phyloP scores from a whole-genome alignment of 2,888 invertebrate species.

The Globia sparganii region DNA sequence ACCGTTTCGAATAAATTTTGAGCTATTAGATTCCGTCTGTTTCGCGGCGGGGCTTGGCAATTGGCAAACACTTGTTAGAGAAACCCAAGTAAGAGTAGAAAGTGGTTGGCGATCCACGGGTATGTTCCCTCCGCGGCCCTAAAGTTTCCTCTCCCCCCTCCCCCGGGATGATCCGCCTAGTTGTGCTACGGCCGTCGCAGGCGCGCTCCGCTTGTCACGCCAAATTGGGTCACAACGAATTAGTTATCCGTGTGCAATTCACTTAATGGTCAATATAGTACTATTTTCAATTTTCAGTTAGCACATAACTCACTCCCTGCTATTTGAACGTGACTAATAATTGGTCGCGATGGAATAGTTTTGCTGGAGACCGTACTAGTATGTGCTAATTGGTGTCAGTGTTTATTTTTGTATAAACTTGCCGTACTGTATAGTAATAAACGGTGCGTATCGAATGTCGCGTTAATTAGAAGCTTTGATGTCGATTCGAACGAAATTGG shows the following conservation, averaged over 20 bases:
- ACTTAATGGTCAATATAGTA: constrained; percentile 75
- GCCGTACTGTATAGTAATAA: constrained; percentile 56
- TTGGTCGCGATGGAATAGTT: constrained; percentile 70
- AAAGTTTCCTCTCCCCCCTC: constrained; percentile 76
- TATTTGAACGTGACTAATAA: constrained; percentile 61
- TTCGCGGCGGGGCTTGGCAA: constrained; percentile 11
- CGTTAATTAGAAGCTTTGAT: constrained; percentile 75
- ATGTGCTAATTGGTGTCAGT: constrained; percentile 81
- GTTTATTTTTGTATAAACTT: constrained; percentile 78
- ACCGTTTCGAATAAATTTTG: constrained; percentile 39
- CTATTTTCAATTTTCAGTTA: constrained; percentile 69
- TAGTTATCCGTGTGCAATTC: constrained; percentile 81
- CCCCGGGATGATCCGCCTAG: constrained; percentile 82
- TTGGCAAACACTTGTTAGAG: constrained; percentile 62
- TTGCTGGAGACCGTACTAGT: constrained; percentile 67
- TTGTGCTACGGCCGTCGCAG: constrained; percentile 73
- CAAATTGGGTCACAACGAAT: constrained; percentile 86
- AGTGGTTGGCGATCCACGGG: constrained; percentile 66
- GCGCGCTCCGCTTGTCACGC: constrained; percentile 79
- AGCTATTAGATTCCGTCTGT: constrained; percentile 10
- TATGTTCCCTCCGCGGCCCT: constrained; percentile 76
- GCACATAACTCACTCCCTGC: constrained; percentile 59
- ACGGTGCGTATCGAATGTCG: constrained; percentile 42
- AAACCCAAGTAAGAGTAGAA: constrained; percentile 58
- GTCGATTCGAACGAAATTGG: constrained; percentile 67